Evolutionary conservation across 2,888 invertebrate genomes (phyloP), one percentile per base, ranked within the genome.

Genomic region (Heliconius cydno): DNA sequence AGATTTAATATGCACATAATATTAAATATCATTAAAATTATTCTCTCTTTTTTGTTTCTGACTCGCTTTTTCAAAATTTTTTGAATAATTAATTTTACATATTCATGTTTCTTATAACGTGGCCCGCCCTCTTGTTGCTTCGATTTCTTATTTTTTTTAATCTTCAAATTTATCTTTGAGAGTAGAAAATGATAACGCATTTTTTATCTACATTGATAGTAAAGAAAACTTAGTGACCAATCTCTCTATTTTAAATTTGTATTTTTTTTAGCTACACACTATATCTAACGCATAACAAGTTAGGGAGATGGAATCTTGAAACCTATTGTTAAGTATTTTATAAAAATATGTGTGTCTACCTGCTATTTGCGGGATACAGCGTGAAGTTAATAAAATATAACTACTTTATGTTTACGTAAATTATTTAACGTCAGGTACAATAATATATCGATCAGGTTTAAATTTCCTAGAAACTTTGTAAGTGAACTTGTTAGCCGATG

Each of bases 1-100:
- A 84, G 85, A 89, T 88, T 86, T 81, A 83, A 89, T 88, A 92
- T 93, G 92, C 90, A 90, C 92, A 92, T 92, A 91, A 87, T 87
- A 85, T 84, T 83, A 66, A 5, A 68, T 65, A 57, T 57, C 65
- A 79, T 80, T 77, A 63, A 57, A 82, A 80, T 22, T 38, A 74
- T 25, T 63, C 65, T 82, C 76, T 79, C 77, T 74, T 68, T 71
- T 80, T 76, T 72, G 67, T 60, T 77, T 67, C 75, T 75, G 79
- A 74, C 77, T 76, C 34, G 74, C 28, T 71, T 72, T 57, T 57
- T 79, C 19, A 7, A 70, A 65, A n/a, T 22, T 38, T 65, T 71
- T 76, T 76, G 63, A 63, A 76, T 75, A 57, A 63, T 79, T 75
- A 57, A n/a, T 71, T 63, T 75, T 79, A 65, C 63, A 79, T 79